A percentile compares a stretch with the other conserved stretches of the same genome.
phyloP scores from a whole-genome alignment of 2,888 invertebrate genomes.

The Sympetrum striolatum region DNA sequence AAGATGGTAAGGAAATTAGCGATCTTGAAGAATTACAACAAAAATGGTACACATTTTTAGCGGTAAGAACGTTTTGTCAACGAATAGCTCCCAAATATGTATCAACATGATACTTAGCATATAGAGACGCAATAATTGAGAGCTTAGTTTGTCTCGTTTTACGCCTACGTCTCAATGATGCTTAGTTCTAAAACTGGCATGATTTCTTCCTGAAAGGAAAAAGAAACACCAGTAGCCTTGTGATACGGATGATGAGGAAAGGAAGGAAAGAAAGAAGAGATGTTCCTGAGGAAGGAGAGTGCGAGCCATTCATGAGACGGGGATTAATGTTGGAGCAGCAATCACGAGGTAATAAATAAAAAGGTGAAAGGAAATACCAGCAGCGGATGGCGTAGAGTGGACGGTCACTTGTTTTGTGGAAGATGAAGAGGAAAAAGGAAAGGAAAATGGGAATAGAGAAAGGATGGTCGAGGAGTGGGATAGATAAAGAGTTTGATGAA shows the following conservation, averaged over 20 bases:
- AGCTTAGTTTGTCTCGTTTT: too few species aligned
- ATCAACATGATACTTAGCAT: too few species aligned
- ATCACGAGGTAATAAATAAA: constrained; percentile 37
- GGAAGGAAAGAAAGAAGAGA: not conserved
- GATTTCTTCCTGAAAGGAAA: not conserved
- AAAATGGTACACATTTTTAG: too few species aligned
- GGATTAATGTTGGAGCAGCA: constrained; percentile 36
- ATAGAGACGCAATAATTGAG: too few species aligned
- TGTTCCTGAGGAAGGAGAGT: not conserved
- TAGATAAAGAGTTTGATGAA: not conserved
- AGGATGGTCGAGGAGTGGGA: not conserved
- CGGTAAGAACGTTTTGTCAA: too few species aligned
- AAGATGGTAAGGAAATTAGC: too few species aligned
- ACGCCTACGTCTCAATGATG: too few species aligned
- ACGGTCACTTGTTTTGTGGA: constrained; percentile 16
- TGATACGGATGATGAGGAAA: not conserved
- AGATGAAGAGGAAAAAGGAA: not conserved
- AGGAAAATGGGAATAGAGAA: not conserved
- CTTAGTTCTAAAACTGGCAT: too few species aligned
- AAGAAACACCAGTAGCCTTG: not conserved
- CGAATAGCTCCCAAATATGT: too few species aligned
- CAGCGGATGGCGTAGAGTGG: not conserved
- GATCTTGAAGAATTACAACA: too few species aligned
- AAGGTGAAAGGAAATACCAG: constrained; percentile 12
- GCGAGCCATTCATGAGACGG: constrained; percentile 37